Conservation (phyloP, 1,140 invertebrate genomes). For the Sarcophaga bullata region DNA sequence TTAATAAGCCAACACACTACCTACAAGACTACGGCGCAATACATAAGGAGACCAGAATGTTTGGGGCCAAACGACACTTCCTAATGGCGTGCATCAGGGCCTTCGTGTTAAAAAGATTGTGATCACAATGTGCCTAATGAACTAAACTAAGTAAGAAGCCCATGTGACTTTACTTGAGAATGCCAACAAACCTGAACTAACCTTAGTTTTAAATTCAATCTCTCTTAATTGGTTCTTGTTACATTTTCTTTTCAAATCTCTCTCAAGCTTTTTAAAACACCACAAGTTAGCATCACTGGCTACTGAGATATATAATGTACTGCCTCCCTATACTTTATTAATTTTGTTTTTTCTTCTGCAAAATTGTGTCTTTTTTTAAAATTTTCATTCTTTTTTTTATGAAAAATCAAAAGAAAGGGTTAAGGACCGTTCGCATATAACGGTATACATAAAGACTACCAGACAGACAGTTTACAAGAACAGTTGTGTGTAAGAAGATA, state of each 20-base stretch:
- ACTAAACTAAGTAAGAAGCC: too few relatives aligned
- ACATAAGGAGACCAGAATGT: too few relatives aligned
- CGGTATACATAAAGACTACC: neutral
- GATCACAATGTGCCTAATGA: too few relatives aligned
- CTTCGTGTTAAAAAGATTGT: too few relatives aligned
- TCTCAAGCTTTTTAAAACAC: neutral
- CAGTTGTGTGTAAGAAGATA: neutral
- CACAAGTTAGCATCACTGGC: too few relatives aligned
- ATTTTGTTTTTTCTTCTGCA: neutral
- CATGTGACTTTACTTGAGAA: neutral
- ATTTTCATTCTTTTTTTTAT: conserved; percentile 9
- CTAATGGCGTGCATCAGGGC: too few relatives aligned
- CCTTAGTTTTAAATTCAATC: neutral
- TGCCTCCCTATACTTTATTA: neutral
- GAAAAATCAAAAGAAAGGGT: conserved; percentile 32
- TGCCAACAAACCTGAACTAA: neutral
- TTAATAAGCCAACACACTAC: too few relatives aligned
- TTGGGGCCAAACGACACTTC: too few relatives aligned
- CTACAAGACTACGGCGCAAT: too few relatives aligned
- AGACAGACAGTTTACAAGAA: conserved; percentile 23
- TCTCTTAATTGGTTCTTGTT: too few relatives aligned
- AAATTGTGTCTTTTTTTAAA: neutral
- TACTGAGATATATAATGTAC: too few relatives aligned
- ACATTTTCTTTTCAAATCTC: too few relatives aligned
- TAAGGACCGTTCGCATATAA: conserved; percentile 25